Base-by-base conservation (phyloP, 2,797 vertebrate genomes). In the Leontopithecus rosalia region DNA sequence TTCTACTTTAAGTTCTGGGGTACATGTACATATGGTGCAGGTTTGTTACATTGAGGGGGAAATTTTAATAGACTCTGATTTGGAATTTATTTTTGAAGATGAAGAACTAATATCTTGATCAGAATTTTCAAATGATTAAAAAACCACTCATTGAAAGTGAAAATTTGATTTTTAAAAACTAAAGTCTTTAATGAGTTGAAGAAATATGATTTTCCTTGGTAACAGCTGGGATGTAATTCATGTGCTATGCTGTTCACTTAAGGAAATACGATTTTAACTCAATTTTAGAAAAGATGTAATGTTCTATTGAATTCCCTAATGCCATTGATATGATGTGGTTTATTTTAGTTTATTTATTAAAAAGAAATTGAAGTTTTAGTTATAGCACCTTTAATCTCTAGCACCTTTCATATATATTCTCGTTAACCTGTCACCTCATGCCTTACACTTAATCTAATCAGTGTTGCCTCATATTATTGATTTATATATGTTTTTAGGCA, bases 11-110 rank as follows among this genome's bases (percentile, higher is more conserved):
- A 55, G 52, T 55, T 55, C 52, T 22, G 20, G 52, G 8, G 52
- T 55, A 24, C 52, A 55, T 9, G 52, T 55, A 22, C 52, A 22
- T 55, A 55, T 22, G 52, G 52, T 55, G 52, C 20, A 55, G 20
- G 2, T 55, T 22, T 22, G 20, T 55, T 22, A 55, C 7, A 33
- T 28, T 7, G 61, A 64, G 28, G 46, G 84, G n/a, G 81, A 85
- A 46, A 33, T 92, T 73, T 92, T 94, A 88, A 61, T 94, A 76
- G 52, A 76, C 93, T 92, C 61, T 97, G 13, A 97, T 84, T 86
- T 92, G 12, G 36, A 88, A 46, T 36, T 28, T 79, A 39, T 75
- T 96, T 92, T 95, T 55, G 30, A 55, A 55, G 52, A 22, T 55
- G 52, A 96, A 83, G 75, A 94, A 86, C 39, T 28, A 93, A 15